Conservation (phyloP, 2,113 vertebrate genomes). For the Arizona elegans region DNA sequence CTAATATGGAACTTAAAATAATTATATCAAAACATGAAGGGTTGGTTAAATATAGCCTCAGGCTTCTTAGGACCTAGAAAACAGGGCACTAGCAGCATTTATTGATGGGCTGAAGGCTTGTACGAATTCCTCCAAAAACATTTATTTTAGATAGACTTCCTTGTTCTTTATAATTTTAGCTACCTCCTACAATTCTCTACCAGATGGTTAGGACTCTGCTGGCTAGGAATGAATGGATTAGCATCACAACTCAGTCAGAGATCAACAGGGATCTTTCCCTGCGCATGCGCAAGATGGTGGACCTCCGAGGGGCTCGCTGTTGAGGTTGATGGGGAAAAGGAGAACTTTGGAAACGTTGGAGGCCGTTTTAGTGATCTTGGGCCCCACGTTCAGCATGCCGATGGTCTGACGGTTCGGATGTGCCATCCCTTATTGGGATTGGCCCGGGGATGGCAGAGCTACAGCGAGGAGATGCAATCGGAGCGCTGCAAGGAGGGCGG, state of each 20-base stretch:
- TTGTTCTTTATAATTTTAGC: neutral
- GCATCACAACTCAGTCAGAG: neutral
- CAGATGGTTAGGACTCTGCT: neutral
- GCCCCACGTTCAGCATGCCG: too few species aligned
- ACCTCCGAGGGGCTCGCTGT: too few species aligned
- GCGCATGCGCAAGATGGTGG: too few species aligned
- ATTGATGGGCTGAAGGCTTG: neutral
- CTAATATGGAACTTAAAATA: neutral
- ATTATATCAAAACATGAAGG: neutral
- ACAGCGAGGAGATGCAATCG: too few species aligned
- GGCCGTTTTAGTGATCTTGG: too few species aligned
- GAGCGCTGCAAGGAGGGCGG: too few species aligned
- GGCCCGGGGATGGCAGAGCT: too few species aligned
- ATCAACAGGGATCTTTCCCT: too few species aligned
- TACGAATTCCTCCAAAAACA: neutral
- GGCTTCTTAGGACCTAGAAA: neutral
- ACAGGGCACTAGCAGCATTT: neutral
- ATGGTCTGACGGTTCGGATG: too few species aligned
- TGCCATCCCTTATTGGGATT: too few species aligned
- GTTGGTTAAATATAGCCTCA: neutral
- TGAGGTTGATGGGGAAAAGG: too few species aligned
- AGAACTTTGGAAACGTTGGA: too few species aligned
- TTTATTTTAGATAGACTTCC: neutral
- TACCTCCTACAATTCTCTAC: neutral
- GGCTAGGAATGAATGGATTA: neutral